Conservation (phyloP, 2,888 invertebrate species). For the Dromius quadrimaculatus region DNA sequence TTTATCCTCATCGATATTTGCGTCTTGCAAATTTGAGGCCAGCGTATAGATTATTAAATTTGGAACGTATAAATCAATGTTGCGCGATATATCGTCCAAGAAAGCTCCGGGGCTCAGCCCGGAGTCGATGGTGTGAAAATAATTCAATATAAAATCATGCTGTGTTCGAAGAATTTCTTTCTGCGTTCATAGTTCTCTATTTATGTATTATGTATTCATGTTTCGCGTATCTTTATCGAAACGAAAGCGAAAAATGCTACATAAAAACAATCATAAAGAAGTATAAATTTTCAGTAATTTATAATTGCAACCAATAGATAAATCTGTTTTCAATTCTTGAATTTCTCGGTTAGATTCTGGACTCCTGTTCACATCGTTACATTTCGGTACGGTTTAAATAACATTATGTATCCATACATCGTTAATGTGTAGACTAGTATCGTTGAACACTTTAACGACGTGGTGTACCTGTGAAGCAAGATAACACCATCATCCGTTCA, state of each 20-base stretch:
- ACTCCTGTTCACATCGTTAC: background rate
- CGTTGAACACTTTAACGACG: constrained; percentile 50
- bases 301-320: background rate
- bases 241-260: background rate
- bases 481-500: constrained; percentile 36
- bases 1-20: background rate
- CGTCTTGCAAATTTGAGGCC: constrained; percentile 14
- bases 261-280: background rate
- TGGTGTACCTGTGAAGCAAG: constrained; percentile 37
- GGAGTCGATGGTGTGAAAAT: constrained; percentile 45
- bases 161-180: constrained; percentile 44
- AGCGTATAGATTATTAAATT: constrained; percentile 45
- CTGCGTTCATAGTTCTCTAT: constrained; percentile 48
- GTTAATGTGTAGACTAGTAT: constrained; percentile 48
- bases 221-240: constrained; percentile 13
- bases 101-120: too few relatives aligned
- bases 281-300: constrained; percentile 1
- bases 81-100: constrained; percentile 44
- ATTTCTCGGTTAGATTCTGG: background rate
- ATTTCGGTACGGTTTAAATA: background rate
- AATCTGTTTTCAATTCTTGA: background rate
- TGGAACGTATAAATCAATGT: constrained; percentile 49
- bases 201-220: constrained; percentile 38
- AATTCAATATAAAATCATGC: constrained; percentile 52
- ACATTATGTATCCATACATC: constrained; percentile 29